Evolutionary conservation across 2,113 vertebrate species (phyloP).

Genomic region (Nettapus auritus): DNA sequence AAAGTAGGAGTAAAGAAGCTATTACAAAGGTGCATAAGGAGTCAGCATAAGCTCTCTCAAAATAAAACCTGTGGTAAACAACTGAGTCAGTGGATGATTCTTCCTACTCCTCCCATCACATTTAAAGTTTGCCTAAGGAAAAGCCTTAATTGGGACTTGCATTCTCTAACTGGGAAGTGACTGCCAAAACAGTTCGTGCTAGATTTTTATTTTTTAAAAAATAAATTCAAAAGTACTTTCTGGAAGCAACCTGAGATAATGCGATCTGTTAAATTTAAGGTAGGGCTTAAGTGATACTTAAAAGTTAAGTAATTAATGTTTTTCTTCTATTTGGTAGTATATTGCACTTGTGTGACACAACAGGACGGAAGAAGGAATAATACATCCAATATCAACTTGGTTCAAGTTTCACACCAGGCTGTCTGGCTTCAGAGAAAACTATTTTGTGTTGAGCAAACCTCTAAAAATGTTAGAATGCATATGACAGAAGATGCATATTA

Average conservation of each 20-base stretch:
- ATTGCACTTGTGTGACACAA: rapidly evolving
- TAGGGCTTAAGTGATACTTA: neutral
- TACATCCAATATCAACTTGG: rapidly evolving
- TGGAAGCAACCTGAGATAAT: neutral
- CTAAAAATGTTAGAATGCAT: neutral
- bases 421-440: neutral
- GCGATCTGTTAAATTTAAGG: neutral
- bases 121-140: constrained; percentile 45
- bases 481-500: neutral
- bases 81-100: constrained; percentile 29
- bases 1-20: neutral
- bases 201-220: neutral
- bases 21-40: neutral
- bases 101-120: constrained; percentile 14
- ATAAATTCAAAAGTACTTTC: neutral
- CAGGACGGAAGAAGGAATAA: neutral
- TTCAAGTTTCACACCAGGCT: neutral
- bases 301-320: neutral
- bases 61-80: constrained; percentile 10
- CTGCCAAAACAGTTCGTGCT: neutral
- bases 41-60: constrained; percentile 2
- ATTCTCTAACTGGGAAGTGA: neutral
- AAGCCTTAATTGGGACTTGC: neutral
- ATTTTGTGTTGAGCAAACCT: neutral
- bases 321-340: neutral